A percentile compares a stretch with the other conserved stretches of the same genome.
phyloP scores from a whole-genome alignment of 1,140 invertebrate genomes.

The Anthonomus grandis region DNA sequence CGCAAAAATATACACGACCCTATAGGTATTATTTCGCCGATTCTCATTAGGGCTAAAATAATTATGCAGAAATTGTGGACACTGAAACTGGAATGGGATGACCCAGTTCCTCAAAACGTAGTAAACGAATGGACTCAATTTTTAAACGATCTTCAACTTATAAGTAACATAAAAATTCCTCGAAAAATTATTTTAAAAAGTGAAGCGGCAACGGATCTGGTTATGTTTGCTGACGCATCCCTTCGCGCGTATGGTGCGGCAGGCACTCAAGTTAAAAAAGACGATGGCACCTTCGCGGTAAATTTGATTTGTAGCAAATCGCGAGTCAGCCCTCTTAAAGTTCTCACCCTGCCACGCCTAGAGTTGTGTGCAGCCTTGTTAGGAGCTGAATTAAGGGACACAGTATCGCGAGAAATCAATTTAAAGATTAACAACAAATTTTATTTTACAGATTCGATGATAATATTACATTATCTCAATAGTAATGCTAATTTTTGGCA shows the following conservation, averaged over 20 bases:
- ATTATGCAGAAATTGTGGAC: slow-evolving; percentile 50
- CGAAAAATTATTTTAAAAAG: slow-evolving; percentile 23
- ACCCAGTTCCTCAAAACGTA: slow-evolving; percentile 34
- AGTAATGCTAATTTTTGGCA: neutral
- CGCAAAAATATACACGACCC: slow-evolving; percentile 50
- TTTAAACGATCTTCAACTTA: neutral
- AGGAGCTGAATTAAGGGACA: neutral
- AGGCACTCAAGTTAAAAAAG: slow-evolving; percentile 24
- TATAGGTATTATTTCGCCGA: slow-evolving; percentile 46
- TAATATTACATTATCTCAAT: neutral
- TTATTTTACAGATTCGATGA: neutral
- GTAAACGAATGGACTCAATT: slow-evolving; percentile 26
- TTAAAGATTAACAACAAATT: neutral
- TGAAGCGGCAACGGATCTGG: slow-evolving; percentile 28
- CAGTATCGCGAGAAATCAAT: neutral
- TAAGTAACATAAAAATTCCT: slow-evolving; percentile 22
- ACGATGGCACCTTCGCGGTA: neutral
- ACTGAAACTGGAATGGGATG: slow-evolving; percentile 48
- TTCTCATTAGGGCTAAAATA: slow-evolving; percentile 46
- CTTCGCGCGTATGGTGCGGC: slow-evolving; percentile 32
- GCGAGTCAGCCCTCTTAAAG: slow-evolving; percentile 1
- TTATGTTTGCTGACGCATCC: slow-evolving; percentile 38
- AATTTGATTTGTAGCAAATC: slow-evolving; percentile 28
- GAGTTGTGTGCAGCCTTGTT: neutral
- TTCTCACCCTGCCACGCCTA: neutral